These are phyloP conservation scores for Coremacera marginata DNA, from an alignment of 2,888 invertebrate genomes.

Conservation along the genomic window DNA sequence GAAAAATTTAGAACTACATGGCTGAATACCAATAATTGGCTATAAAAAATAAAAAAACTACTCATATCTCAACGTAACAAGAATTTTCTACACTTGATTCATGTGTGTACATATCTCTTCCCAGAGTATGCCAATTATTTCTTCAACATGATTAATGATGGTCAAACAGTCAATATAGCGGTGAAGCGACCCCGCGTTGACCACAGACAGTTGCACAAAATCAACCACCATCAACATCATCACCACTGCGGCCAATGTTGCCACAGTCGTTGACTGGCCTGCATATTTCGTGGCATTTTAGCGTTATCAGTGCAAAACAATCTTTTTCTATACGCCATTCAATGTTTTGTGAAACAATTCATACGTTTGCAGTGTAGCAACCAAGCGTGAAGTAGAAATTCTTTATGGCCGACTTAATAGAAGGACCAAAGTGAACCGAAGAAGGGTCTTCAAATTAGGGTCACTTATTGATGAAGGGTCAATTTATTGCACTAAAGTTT, in stretches of 20 bases:
- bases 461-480: conserved; percentile 39
- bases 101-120: background rate
- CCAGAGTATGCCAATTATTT: conserved; percentile 31
- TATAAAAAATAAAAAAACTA: background rate
- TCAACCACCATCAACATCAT: conserved; percentile 20
- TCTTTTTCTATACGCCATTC: conserved; percentile 52
- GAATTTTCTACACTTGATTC: background rate
- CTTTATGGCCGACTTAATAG: conserved; percentile 14
- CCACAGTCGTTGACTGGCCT: background rate
- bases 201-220: conserved; percentile 43
- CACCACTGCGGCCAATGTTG: background rate
- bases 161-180: conserved; percentile 38
- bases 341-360: background rate
- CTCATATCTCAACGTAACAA: conserved; percentile 24
- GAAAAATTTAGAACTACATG: no score
- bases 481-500: conserved; percentile 30
- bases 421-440: background rate
- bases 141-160: conserved; percentile 47
- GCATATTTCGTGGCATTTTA: conserved; percentile 51
- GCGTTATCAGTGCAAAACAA: conserved; percentile 67
- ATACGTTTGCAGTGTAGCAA: conserved; percentile 50
- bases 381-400: conserved; percentile 58
- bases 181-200: conserved; percentile 48
- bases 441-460: conserved; percentile 29
- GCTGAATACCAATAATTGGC: no score